These are phyloP conservation scores for Yasuhikotakia modesta DNA, from an alignment of 2,797 vertebrate species.

Conservation along the genomic window DNA sequence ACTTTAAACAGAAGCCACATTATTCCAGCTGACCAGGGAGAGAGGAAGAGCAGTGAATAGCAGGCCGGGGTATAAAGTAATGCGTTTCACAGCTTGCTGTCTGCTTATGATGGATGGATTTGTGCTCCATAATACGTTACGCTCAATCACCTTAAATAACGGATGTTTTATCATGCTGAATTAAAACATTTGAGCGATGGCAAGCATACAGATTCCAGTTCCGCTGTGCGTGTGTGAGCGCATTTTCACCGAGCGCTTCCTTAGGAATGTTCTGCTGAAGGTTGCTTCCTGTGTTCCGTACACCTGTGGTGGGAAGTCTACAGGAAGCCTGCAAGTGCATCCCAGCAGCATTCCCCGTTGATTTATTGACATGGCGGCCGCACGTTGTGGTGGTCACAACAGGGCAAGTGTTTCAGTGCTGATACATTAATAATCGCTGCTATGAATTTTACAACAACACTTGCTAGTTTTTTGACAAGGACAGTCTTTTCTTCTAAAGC, in stretches of 20 bases:
- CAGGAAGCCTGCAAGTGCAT: constrained; percentile 4
- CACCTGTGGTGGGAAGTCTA: constrained; percentile 24
- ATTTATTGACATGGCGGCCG: constrained; percentile 5
- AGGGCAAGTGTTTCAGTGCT: not conserved
- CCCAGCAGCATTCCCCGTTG: constrained; percentile 5
- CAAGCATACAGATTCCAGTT: constrained; percentile 73
- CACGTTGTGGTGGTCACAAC: not conserved
- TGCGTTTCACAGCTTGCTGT: constrained; percentile 82
- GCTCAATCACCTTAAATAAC: constrained; percentile 82
- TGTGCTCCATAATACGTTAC: constrained; percentile 76
- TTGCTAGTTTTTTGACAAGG: not conserved
- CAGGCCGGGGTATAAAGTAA: constrained; percentile 76
- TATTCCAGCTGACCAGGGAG: constrained; percentile 78
- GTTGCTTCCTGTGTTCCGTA: constrained; percentile 49
- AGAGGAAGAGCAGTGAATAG: constrained; percentile 43
- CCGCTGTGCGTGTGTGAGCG: constrained; percentile 41
- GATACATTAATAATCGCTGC: constrained; percentile 18
- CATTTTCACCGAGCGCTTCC: constrained; percentile 36
- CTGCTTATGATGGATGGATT: constrained; percentile 79
- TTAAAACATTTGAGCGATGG: constrained; percentile 71
- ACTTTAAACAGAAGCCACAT: constrained; percentile 85
- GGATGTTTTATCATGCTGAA: constrained; percentile 80
- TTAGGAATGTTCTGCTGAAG: constrained; percentile 58
- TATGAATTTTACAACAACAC: constrained; percentile 2
- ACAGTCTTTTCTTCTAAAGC: constrained; percentile 6